Evolutionary conservation across 2,888 invertebrate genomes (phyloP), one percentile per base, ranked within the genome.

Genomic region (Polietes domitor): DNA sequence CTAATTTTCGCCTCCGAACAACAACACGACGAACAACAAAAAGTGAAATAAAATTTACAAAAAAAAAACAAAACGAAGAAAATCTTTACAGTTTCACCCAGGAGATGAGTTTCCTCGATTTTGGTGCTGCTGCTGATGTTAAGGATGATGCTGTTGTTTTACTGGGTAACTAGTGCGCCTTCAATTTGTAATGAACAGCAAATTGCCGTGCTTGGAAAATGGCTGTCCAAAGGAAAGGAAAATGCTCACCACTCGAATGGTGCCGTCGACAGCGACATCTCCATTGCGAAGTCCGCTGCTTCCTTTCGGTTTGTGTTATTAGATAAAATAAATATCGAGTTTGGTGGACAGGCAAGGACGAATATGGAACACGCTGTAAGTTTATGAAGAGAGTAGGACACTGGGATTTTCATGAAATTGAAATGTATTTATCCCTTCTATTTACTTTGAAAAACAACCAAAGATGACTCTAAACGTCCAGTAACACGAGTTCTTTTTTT

Each of bases 1-100:
- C 83, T 81, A 78, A 81, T 78, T 84, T 78, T 74, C 43, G 9
- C 19, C 58, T 19, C n/a, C 3, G n/a, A 41, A 21, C 41, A 65
- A 58, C 26, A 15, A 50, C 2, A 50, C 47, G 6, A 9, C 5
- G 53, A 65, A 43, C 53, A 79, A 47, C 53, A 72, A 71, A 77
- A 19, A 68, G 12, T 28, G 55, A 37, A 53, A 63, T 12, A 70
- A 76, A 79, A 68, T 68, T 50, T 12, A 37, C 32, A 3, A 37
- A 74, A 71, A 76, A 75, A 19, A 19, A 24, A 21, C 15, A 37
- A 74, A 43, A 75, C 12, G 17, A 15, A 10, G 1, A 37, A 74
- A 43, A 17, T 47, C 58, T 76, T 58, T 76, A 65, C 61, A 43
- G 19, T 73, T 80, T 41, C 61, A 58, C 1, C 19, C n/a, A 21